Base-by-base conservation (phyloP, 2,113 vertebrate species). In the Tenrec ecaudatus region DNA sequence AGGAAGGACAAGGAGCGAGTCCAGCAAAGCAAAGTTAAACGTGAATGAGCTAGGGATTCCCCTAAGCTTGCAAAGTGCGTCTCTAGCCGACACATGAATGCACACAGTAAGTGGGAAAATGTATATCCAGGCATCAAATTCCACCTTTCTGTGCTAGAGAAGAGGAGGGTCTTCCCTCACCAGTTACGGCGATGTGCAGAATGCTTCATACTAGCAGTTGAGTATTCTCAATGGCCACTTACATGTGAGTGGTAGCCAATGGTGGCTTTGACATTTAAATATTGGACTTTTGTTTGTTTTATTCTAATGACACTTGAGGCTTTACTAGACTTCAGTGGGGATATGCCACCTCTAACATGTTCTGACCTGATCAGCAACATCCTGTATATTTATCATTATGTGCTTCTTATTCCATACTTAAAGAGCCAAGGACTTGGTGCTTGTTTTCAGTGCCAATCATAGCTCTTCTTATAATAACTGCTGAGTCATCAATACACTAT, bases 31-130 rank as follows among this genome's bases (percentile, higher is more conserved):
- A 60, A 68, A 47, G 33, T 66, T 69, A 43, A 82, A 47, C 47
- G 58, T 84, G 29, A 80, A 22, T 19, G 57, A 75, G 40, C 36
- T 80, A 31, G 16, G 57, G 71, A 82, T 84, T 92, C 36, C 6
- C 66, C 43, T 64, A 53, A 87, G 86, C 25, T 91, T 91, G 60
- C 40, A 89, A 93, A 93, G 33, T n/a, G 78, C 0, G 76, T 95
- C 57, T 91, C 71, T 92, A 6, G 36, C 47, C 76, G 83, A 88
- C 80, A 36, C n/a, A 77, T 40, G 58, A 93, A 80, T 53, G 12
- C 58, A 73, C 90, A 47, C 15, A 68, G 29, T 58, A 93, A 62
- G 20, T 57, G 3, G 75, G 43, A 33, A 92, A 86, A 84, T 84
- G 60, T 91, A 73, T 78, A 77, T 47, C 23, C 47, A 68, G 0